Conservation (phyloP, 2,113 vertebrate genomes). For the Apistogramma diplotaenia region DNA sequence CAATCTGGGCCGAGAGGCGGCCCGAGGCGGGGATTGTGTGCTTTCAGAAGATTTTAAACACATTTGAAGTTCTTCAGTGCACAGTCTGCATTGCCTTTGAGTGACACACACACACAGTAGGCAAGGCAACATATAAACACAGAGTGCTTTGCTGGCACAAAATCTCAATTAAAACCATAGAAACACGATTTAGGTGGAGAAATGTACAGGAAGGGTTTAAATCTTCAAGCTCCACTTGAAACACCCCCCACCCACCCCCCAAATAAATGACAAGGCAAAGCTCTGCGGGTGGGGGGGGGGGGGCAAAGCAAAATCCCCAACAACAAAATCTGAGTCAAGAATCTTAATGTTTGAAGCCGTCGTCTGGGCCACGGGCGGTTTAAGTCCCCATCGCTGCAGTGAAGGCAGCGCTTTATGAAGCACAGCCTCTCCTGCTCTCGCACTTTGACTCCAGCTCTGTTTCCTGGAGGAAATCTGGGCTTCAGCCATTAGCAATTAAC, state of each 20-base stretch:
- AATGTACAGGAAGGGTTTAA: neutral
- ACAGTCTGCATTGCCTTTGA: neutral
- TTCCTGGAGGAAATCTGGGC: slow-evolving; percentile 22
- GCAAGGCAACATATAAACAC: neutral
- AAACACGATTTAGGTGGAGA: neutral
- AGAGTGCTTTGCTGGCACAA: neutral
- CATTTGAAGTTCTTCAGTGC: neutral
- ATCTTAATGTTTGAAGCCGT: slow-evolving; percentile 42
- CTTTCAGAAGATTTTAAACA: slow-evolving; percentile 15
- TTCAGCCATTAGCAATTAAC: slow-evolving; percentile 43
- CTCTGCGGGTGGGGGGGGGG: neutral
- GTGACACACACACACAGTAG: neutral
- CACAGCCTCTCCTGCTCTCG: slow-evolving; percentile 32
- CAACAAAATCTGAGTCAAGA: slow-evolving; percentile 65
- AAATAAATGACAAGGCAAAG: neutral
- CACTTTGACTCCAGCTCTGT: neutral
- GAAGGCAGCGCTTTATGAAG: slow-evolving; percentile 28
- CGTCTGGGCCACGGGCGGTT: slow-evolving; percentile 10
- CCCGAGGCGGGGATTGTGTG: neutral
- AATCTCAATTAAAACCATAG: neutral
- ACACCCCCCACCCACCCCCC: too few relatives aligned
- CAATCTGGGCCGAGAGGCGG: neutral
- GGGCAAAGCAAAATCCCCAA: slow-evolving; percentile 41
- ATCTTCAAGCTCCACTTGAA: slow-evolving; percentile 23
- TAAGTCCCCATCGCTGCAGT: neutral